Evolutionary conservation across 2,113 vertebrate genomes (phyloP).

Genomic region (Miniopterus natalensis): DNA sequence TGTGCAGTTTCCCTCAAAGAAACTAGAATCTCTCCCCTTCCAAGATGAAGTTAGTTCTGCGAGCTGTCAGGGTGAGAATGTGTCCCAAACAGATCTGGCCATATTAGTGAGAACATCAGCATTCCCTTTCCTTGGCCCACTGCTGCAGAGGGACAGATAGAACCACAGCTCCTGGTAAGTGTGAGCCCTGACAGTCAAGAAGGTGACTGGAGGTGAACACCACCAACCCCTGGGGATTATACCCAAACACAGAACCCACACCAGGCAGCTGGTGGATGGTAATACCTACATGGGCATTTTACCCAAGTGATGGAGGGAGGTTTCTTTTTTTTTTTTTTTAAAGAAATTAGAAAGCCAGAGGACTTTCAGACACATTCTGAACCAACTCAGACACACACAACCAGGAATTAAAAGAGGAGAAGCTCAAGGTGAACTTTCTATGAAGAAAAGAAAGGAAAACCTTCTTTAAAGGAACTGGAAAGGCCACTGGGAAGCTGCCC

Average conservation of each 20-base stretch:
- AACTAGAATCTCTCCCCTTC: not conserved
- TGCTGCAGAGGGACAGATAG: not conserved
- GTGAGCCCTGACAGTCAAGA: rapidly evolving
- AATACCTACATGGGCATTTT: not conserved
- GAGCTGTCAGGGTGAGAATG: not conserved
- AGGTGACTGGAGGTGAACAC: rapidly evolving
- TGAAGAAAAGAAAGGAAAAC: not conserved
- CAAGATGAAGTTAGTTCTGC: not conserved
- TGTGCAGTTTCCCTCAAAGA: not conserved
- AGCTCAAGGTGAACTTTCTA: too few relatives aligned
- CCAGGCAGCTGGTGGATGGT: not conserved
- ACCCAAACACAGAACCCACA: not conserved
- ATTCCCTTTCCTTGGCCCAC: rapidly evolving
- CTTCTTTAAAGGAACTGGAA: not conserved
- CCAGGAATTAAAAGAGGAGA: not conserved
- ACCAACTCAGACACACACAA: not conserved
- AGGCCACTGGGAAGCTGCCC: not conserved
- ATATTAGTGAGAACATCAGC: rapidly evolving
- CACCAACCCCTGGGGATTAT: rapidly evolving
- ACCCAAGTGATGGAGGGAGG: not conserved
- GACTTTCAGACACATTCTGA: not conserved
- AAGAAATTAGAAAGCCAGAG: not conserved
- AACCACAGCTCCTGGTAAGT: not conserved
- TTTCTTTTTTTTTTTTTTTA: not conserved
- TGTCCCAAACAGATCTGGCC: not conserved